These are phyloP conservation scores for Pyrochroa serraticornis DNA, from an alignment of 2,888 invertebrate species.

Conservation along the genomic window DNA sequence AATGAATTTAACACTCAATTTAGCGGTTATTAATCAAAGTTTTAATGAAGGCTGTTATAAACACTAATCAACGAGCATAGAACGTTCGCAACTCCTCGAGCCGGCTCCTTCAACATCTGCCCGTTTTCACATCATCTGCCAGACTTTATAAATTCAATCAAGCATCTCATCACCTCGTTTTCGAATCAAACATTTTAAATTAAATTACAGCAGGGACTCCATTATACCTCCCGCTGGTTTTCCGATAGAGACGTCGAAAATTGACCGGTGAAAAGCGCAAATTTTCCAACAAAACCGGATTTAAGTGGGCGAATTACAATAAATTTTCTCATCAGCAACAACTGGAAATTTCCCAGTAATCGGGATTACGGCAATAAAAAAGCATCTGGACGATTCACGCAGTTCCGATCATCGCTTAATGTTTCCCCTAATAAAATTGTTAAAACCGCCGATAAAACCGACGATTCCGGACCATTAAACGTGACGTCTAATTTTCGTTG, in stretches of 20 bases:
- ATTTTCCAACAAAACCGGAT: no score
- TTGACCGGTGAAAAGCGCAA: no score
- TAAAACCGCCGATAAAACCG: slow-evolving; percentile 2
- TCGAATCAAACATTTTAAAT: slow-evolving; percentile 44
- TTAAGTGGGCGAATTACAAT: no score
- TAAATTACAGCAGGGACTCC: slow-evolving; percentile 43
- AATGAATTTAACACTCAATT: slow-evolving; percentile 60
- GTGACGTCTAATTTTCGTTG: slow-evolving; percentile 9
- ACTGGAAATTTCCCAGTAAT: no score
- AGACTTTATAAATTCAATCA: slow-evolving; percentile 43
- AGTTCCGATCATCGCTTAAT: slow-evolving; percentile 42
- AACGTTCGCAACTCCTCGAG: slow-evolving; percentile 25
- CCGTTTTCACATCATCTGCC: slow-evolving; percentile 41
- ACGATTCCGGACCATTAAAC: slow-evolving; percentile 8
- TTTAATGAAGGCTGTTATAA: slow-evolving; percentile 61
- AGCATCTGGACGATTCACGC: slow-evolving; percentile 43
- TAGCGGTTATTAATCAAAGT: slow-evolving; percentile 65
- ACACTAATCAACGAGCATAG: slow-evolving; percentile 48
- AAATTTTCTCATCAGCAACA: no score
- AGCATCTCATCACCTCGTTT: slow-evolving; percentile 35
- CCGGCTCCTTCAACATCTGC: slow-evolving; percentile 43
- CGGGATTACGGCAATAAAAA: slow-evolving; percentile 29
- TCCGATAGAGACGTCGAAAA: slow-evolving; percentile 15
- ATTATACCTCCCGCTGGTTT: slow-evolving; percentile 44
- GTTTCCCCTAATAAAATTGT: slow-evolving; percentile 34